A percentile compares a stretch with the other conserved stretches of the same genome.
These are phyloP conservation scores for Decapterus maruadsi DNA, from an alignment of 2,797 vertebrate genomes.

Conservation along the genomic window DNA sequence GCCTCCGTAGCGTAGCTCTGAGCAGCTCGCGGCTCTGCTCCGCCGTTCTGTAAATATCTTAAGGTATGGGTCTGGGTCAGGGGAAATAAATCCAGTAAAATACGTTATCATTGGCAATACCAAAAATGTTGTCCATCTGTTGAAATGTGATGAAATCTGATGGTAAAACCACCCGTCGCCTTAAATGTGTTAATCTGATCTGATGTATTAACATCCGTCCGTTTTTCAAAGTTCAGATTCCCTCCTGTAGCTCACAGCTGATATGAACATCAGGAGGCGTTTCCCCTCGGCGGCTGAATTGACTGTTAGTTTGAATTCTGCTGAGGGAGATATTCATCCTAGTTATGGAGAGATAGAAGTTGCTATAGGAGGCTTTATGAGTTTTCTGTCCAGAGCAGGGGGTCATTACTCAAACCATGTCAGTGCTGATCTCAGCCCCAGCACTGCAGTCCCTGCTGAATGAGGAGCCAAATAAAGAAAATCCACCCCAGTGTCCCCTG, in stretches of 20 bases:
- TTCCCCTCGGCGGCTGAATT: conserved; percentile 38
- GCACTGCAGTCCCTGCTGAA: conserved; percentile 14
- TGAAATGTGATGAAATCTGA: no score
- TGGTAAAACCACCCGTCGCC: no score
- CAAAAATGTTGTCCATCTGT: no score
- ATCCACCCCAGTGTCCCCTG: conserved; percentile 12
- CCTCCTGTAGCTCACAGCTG: background rate
- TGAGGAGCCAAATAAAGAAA: conserved; percentile 31
- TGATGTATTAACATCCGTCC: no score
- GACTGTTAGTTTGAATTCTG: conserved; percentile 25
- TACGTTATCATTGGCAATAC: no score
- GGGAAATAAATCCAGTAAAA: no score
- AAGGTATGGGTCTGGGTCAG: no score
- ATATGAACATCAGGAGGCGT: background rate
- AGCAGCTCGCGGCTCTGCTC: no score
- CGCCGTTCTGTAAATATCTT: no score
- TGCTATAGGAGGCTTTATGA: conserved; percentile 55
- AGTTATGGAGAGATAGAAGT: conserved; percentile 47
- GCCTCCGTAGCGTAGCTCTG: no score
- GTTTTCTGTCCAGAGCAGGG: conserved; percentile 45
- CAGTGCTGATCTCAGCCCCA: conserved; percentile 42
- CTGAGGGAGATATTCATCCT: conserved; percentile 44
- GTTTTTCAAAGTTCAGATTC: no score
- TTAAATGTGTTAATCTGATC: no score
- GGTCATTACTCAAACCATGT: conserved; percentile 52